Conservation (phyloP, 2,113 vertebrate genomes). For the Sitta europaea region DNA sequence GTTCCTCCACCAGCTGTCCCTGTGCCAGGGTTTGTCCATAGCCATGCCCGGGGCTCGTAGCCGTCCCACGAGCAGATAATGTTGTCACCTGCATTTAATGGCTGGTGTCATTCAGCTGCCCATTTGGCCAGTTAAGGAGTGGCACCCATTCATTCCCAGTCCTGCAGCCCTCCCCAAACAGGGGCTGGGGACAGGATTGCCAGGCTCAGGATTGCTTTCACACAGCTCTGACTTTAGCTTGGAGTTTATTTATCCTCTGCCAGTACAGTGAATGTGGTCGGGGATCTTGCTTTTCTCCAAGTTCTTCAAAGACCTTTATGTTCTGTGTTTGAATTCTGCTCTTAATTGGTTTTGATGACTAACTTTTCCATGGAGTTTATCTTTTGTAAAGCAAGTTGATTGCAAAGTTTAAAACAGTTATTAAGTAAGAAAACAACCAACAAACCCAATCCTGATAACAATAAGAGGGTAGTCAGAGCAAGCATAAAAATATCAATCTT, state of each 20-base stretch:
- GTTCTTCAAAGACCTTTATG: conserved; percentile 42
- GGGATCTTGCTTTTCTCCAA: conserved; percentile 32
- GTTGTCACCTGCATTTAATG: neutral
- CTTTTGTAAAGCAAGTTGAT: neutral
- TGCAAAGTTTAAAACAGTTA: conserved; percentile 23
- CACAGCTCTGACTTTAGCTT: neutral
- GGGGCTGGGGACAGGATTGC: neutral
- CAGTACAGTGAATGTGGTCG: neutral
- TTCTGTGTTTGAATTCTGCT: conserved; percentile 35
- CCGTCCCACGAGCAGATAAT: neutral
- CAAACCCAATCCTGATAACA: neutral
- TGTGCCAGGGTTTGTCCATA: neutral
- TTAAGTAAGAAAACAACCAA: neutral
- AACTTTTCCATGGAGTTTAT: conserved; percentile 27
- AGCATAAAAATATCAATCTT: conserved; percentile 67
- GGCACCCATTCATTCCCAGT: neutral
- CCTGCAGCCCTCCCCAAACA: neutral
- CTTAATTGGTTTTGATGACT: conserved; percentile 45
- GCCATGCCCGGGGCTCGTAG: neutral
- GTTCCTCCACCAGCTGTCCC: neutral
- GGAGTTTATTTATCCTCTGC: conserved; percentile 13
- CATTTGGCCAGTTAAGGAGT: neutral
- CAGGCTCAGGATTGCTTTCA: neutral
- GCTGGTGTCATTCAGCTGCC: neutral
- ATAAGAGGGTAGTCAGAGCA: conserved; percentile 41